Evolutionary conservation across 2,113 vertebrate genomes (phyloP).

Genomic region (Hymenochirus boettgeri): DNA sequence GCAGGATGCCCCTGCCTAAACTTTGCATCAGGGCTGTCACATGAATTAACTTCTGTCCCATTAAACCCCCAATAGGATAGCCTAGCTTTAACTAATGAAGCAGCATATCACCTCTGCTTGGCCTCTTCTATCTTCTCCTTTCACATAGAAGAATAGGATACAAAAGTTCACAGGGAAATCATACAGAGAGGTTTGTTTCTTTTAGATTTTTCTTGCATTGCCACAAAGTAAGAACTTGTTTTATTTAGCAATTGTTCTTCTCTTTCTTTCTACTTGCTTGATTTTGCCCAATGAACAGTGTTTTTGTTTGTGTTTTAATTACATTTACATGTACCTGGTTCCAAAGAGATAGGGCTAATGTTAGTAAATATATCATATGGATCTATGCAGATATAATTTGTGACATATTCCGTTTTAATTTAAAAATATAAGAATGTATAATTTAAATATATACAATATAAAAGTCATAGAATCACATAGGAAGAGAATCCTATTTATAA

Average conservation of each 20-base stretch:
- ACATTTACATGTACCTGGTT: no score
- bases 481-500: no score
- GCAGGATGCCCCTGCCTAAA: slow-evolving; percentile 47
- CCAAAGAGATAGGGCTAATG: no score
- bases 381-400: no score
- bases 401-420: no score
- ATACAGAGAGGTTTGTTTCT: slow-evolving; percentile 54
- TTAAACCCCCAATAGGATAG: slow-evolving; percentile 58
- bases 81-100: slow-evolving; percentile 61
- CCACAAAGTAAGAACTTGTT: slow-evolving; percentile 54
- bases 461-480: no score
- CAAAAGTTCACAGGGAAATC: slow-evolving; percentile 66
- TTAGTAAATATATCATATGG: no score
- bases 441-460: no score
- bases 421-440: no score
- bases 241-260: slow-evolving; percentile 52
- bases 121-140: slow-evolving; percentile 55
- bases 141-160: slow-evolving; percentile 61
- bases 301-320: not conserved
- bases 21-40: slow-evolving; percentile 66
- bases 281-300: not conserved
- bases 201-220: slow-evolving; percentile 61
- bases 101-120: slow-evolving; percentile 58
- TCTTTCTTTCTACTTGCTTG: slow-evolving; percentile 49
- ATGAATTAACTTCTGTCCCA: slow-evolving; percentile 70